These are phyloP conservation scores for Speoplatyrhinus poulsoni DNA, from an alignment of 2,113 vertebrate genomes.

Conservation along the genomic window DNA sequence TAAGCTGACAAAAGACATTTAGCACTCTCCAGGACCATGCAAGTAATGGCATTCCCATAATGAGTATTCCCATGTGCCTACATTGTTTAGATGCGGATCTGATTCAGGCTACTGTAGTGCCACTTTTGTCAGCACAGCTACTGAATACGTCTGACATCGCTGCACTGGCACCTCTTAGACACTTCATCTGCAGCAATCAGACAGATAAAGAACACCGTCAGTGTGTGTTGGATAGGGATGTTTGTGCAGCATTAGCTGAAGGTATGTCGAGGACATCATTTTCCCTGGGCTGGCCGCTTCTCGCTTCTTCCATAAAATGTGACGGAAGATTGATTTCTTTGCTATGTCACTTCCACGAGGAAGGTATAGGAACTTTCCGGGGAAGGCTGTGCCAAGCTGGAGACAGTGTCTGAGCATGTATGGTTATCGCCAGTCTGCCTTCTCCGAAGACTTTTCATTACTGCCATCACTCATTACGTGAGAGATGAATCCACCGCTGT, in stretches of 20 bases:
- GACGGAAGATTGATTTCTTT: not conserved
- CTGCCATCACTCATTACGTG: conserved; percentile 14
- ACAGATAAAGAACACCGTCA: not conserved
- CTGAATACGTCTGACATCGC: conserved; percentile 41
- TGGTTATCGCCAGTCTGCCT: conserved; percentile 10
- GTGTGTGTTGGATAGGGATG: conserved; percentile 1
- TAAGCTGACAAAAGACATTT: not conserved
- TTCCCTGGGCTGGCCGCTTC: not conserved
- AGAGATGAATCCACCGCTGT: conserved; percentile 6
- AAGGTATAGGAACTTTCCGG: not conserved
- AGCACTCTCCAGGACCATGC: not conserved
- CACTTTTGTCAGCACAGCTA: conserved; percentile 38
- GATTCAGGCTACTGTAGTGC: conserved; percentile 41
- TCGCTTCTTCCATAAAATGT: not conserved
- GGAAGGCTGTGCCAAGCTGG: conserved; percentile 8
- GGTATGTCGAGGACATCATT: not conserved
- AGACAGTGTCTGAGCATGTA: conserved; percentile 14
- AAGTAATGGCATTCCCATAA: conserved; percentile 29
- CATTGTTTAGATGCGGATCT: conserved; percentile 55
- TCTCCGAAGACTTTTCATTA: conserved; percentile 18
- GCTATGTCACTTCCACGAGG: conserved; percentile 1
- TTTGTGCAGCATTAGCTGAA: not conserved
- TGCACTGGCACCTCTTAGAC: conserved; percentile 7
- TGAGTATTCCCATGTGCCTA: conserved; percentile 20
- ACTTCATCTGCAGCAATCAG: conserved; percentile 1